phyloP scores from a whole-genome alignment of 2,797 vertebrate species.

The Lagodon rhomboides region DNA sequence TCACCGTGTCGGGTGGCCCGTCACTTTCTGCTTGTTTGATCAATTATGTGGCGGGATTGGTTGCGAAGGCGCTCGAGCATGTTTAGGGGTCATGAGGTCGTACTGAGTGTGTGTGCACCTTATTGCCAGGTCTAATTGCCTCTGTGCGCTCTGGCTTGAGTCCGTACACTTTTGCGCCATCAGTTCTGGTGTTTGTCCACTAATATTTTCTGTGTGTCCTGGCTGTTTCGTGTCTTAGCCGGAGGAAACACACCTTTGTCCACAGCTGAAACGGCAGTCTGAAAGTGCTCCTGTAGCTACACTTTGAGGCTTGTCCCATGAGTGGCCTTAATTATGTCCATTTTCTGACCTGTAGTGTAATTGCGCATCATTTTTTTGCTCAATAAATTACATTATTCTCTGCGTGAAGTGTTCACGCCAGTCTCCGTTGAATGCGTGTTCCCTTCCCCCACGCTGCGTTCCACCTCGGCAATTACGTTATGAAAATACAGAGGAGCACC shows the following conservation, averaged over 20 bases:
- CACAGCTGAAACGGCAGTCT: slow-evolving; percentile 14
- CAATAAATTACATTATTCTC: slow-evolving; percentile 4
- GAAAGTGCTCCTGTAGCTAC: slow-evolving; percentile 19
- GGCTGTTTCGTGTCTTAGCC: slow-evolving; percentile 11
- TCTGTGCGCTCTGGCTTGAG: neutral
- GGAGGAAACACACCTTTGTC: slow-evolving; percentile 9
- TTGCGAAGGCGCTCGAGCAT: slow-evolving; percentile 21
- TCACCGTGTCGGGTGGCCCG: slow-evolving; percentile 26
- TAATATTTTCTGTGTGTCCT: slow-evolving; percentile 6
- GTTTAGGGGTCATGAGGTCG: slow-evolving; percentile 38
- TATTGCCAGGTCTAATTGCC: slow-evolving; percentile 3
- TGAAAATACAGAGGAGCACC: slow-evolving; percentile 45
- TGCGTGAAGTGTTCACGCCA: slow-evolving; percentile 10
- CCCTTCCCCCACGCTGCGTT: slow-evolving; percentile 22
- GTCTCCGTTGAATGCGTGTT: slow-evolving; percentile 13
- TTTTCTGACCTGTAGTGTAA: slow-evolving; percentile 21
- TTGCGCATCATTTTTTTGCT: slow-evolving; percentile 23
- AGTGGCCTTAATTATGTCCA: slow-evolving; percentile 25
- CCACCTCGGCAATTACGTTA: slow-evolving; percentile 41
- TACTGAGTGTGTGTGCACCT: slow-evolving; percentile 6
- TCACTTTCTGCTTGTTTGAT: slow-evolving; percentile 53
- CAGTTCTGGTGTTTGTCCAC: neutral
- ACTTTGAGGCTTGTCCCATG: neutral
- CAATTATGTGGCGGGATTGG: slow-evolving; percentile 21
- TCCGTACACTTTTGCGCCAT: neutral